These are phyloP conservation scores for Styela plicata DNA, from an alignment of 23 tunicate species.

Conservation along the genomic window DNA sequence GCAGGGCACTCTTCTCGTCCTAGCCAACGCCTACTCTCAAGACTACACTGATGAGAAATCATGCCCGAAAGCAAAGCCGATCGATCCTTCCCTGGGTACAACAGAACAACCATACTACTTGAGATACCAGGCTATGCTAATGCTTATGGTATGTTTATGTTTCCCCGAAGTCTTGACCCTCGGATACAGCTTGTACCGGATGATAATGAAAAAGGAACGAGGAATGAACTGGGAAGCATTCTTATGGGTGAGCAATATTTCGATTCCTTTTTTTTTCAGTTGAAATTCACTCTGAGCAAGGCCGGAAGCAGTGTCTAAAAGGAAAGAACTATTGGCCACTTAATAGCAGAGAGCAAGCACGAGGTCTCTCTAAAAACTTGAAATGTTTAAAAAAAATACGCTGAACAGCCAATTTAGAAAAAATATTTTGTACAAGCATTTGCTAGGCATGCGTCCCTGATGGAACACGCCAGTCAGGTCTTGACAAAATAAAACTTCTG, in stretches of 20 bases:
- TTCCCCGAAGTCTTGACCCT: conserved; percentile 74
- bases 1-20: conserved; percentile 8
- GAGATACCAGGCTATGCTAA: conserved; percentile 43
- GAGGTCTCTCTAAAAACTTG: too few species aligned
- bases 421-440: too few species aligned
- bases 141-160: conserved; percentile 17
- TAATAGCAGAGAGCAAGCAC: too few species aligned
- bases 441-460: too few species aligned
- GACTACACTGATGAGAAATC: not conserved
- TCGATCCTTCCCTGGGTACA: not conserved
- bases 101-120: conserved; percentile 7
- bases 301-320: too few species aligned
- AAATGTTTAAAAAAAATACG: too few species aligned
- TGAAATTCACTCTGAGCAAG: too few species aligned
- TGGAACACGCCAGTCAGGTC: too few species aligned
- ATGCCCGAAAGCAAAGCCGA: not conserved
- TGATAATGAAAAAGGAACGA: conserved; percentile 56
- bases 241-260: conserved; percentile 64
- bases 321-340: too few species aligned
- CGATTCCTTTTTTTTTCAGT: too few species aligned
- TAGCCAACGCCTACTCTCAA: not conserved
- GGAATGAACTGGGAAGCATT: conserved; percentile 26
- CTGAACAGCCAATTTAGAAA: too few species aligned
- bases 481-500: too few species aligned
- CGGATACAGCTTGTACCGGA: conserved; percentile 63